Percentiles rank a stretch among this genome's conserved stretches.
Evolutionary conservation across 2,113 vertebrate species (phyloP).

Genomic region (Boulengeromyrus knoepffleri): DNA sequence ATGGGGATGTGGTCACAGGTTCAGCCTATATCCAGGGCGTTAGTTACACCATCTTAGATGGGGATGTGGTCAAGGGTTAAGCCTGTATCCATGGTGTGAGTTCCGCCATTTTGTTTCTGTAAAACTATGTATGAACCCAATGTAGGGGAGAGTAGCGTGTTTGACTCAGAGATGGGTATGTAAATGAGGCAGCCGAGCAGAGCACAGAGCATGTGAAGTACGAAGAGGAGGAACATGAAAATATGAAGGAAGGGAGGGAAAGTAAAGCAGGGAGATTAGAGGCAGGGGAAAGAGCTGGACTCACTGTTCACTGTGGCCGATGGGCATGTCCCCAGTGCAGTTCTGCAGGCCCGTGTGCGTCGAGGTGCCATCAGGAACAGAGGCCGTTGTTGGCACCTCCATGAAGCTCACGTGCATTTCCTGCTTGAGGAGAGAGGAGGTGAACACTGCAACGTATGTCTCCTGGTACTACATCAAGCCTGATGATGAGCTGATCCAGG

Average conservation of each 20-base stretch:
- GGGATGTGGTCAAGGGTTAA: not conserved
- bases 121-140: not conserved
- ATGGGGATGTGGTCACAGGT: too few relatives aligned
- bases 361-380: conserved; percentile 76
- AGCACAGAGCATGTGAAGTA: not conserved
- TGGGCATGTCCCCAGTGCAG: conserved; percentile 52
- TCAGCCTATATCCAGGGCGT: too few relatives aligned
- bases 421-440: conserved; percentile 89
- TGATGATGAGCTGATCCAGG: conserved; percentile 56
- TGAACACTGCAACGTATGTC: conserved; percentile 71
- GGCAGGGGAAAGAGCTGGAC: not conserved
- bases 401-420: conserved; percentile 89
- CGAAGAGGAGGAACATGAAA: not conserved
- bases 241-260: not conserved
- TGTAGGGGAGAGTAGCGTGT: not conserved
- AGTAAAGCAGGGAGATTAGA: not conserved
- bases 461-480: conserved; percentile 74
- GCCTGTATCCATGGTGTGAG: not conserved
- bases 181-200: not conserved
- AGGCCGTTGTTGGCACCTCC: conserved; percentile 71
- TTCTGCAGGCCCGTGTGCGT: conserved; percentile 79
- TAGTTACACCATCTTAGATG: too few relatives aligned
- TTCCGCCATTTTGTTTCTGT: not conserved
- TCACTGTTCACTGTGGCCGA: not conserved
- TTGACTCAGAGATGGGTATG: not conserved